Percentiles rank a stretch among this genome's conserved stretches.
Conservation (phyloP, 2,797 vertebrate genomes). For the Pygocentrus nattereri region DNA sequence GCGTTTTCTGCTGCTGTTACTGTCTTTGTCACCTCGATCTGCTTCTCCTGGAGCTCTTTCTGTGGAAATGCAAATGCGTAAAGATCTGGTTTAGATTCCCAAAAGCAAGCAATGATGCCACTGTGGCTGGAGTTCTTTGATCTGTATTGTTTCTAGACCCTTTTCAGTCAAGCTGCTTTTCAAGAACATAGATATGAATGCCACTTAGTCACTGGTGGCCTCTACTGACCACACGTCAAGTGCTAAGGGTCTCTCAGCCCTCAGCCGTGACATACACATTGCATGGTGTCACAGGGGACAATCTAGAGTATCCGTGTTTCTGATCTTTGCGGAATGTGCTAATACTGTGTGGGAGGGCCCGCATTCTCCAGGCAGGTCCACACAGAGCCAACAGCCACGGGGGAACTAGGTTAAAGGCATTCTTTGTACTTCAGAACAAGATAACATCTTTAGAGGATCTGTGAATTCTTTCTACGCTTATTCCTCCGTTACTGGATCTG, state of each 20-base stretch:
- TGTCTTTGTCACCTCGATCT: constrained; percentile 76
- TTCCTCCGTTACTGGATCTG: no score
- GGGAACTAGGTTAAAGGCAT: background rate
- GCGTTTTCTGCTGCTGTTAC: constrained; percentile 81
- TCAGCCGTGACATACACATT: background rate
- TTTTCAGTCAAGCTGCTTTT: background rate
- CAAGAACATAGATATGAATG: background rate
- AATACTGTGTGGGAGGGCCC: background rate
- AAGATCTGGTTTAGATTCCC: background rate
- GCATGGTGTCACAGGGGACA: no score
- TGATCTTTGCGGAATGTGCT: background rate
- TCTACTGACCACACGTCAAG: background rate
- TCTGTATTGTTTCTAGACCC: no score
- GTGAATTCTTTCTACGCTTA: background rate
- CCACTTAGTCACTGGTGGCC: background rate
- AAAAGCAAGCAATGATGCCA: background rate
- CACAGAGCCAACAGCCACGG: background rate
- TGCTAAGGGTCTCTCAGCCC: background rate
- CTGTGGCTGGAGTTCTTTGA: no score
- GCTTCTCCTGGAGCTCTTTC: constrained; percentile 79
- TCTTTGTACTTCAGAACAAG: background rate
- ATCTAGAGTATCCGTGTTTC: background rate
- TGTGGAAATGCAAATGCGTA: constrained; percentile 55
- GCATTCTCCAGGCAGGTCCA: constrained; percentile 68
- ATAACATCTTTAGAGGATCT: background rate